Evolutionary conservation across 2,797 vertebrate genomes (phyloP), one percentile per base, ranked within the genome.

Genomic region (Myotis pilosus): DNA sequence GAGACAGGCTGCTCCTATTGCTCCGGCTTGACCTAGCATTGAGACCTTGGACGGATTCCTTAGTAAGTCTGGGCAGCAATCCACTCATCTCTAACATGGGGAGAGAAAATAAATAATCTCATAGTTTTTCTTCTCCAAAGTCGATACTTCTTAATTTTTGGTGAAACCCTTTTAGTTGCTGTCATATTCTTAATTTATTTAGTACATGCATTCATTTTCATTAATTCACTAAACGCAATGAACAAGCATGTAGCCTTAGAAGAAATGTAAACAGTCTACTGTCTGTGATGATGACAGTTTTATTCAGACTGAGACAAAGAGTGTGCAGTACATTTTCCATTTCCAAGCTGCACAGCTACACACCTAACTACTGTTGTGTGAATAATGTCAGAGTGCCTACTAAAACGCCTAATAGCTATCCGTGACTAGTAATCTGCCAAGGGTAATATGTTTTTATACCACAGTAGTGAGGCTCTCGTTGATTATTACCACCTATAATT

Each of bases 401-500:
- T 49, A 92, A 94, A 80, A 84, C n/a, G 96, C 95, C 38, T 95
- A 92, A 90, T 89, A 93, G 85, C 51, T 96, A 74, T 89, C 83
- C 88, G 55, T 76, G 62, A 92, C 93, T 91, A 25, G 64, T 95
- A 88, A 82, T 92, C 95, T 96, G 83, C 96, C 91, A 96, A 81
- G 49, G 44, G 79, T 94, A 93, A 93, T 96, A 85, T 97, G 92
- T 95, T 97, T 97, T 97, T 96, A 96, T 75, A 94, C 88, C 95
- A 93, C 11, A 86, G 6, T 96, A n/a, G 38, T 76, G 74, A 94
- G 62, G 51, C 30, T 91, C 82, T 94, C 78, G 87, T 96, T 96
- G 96, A 96, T 96, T 95, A 96, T 87, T 95, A 94, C 88, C 81
- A 87, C 82, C 68, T 97, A 38, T 96, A 97, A 96, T 97, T 96